Evolutionary conservation across 2,888 invertebrate genomes (phyloP), one percentile per base, ranked within the genome.

Genomic region (Eretmocerus hayati): DNA sequence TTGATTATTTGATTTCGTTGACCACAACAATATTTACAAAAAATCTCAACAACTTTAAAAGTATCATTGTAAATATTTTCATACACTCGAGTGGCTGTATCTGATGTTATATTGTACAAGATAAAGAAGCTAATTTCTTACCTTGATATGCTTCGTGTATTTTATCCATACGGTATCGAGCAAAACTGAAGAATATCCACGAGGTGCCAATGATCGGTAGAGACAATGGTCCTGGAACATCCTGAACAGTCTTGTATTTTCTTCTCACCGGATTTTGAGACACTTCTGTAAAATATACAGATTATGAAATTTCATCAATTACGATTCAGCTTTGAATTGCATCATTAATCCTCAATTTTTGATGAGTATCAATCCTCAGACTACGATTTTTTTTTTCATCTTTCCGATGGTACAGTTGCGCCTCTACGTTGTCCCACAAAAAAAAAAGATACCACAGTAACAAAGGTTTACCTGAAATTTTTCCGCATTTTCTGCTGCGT

Each of bases 111-210:
- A n/a, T n/a, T n/a, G n/a, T n/a, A n/a, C n/a, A n/a, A n/a, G n/a
- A n/a, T 11, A 26, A 26, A 9, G 6, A 9, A 9, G 11, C 11
- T 6, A 26, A 26, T 26, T 26, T 26, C 66, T 75, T 70, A 86
- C 86, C 85, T 75, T 79, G 78, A 72, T 90, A 89, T 56, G 84
- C 86, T 63, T 85, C 84, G 66, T 88, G 89, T 37, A 90, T 74
- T 65, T 85, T 83, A 56, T 82, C 81, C 73, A 88, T 77, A 60
- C 76, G 77, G 62, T 87, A 88, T 50, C 79, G 76, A 13, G 78
- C 77, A 43, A 77, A 60, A 59, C 83, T 78, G 66, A 83, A 89
- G 67, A 84, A 89, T 43, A 87, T 78, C 90, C 90, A 90, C 46
- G 84, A 77, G 4, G 90, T 89, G 5, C 90, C 90, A 22, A 90